Evolutionary conservation across 1,140 invertebrate species (phyloP).

Genomic region (Lucilia sericata): DNA sequence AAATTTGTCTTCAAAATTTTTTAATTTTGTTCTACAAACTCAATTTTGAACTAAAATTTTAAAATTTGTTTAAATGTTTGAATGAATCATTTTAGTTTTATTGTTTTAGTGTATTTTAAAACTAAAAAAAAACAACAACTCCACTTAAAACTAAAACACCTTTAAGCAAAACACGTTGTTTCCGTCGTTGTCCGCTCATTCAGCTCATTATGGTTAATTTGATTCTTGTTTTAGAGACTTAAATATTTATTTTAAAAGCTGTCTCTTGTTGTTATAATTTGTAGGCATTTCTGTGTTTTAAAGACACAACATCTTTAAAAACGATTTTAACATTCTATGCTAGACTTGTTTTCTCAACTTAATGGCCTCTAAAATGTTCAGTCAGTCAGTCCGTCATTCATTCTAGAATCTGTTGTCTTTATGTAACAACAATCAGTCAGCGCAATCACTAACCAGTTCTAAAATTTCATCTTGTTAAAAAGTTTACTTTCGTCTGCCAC

Average conservation of each 20-base stretch:
- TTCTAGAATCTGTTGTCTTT: not conserved
- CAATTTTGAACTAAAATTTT: not conserved
- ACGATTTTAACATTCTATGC: not conserved
- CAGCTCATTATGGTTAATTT: constrained; percentile 28
- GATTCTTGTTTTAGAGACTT: not conserved
- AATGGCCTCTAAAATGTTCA: not conserved
- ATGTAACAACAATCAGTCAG: not conserved
- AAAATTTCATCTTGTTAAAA: not conserved
- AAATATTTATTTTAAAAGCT: not conserved
- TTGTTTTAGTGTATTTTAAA: not conserved
- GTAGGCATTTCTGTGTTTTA: not conserved
- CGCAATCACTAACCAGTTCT: not conserved
- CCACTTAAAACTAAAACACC: not conserved
- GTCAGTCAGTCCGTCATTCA: not conserved
- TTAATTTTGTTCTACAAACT: too few relatives aligned
- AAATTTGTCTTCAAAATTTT: too few relatives aligned
- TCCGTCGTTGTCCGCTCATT: not conserved
- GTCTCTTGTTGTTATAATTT: not conserved
- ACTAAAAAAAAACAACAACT: not conserved
- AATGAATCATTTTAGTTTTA: not conserved
- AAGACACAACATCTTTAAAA: not conserved
- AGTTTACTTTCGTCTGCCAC: not conserved
- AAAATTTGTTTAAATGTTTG: too few relatives aligned
- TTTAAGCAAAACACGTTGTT: constrained; percentile 19
- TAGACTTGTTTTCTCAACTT: not conserved